Conservation (phyloP, 2,113 vertebrate genomes). For the Eira barbara region DNA sequence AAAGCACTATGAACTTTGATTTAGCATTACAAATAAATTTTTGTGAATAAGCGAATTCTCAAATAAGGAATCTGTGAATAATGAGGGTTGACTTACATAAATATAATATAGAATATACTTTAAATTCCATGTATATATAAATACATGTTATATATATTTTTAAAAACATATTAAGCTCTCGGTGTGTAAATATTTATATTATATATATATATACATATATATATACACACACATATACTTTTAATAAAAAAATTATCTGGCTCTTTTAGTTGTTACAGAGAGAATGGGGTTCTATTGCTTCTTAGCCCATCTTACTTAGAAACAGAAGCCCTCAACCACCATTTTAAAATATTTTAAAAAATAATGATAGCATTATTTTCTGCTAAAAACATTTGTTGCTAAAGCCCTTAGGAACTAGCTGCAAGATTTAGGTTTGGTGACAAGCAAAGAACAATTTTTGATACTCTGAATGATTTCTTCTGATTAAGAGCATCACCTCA, state of each 20-base stretch:
- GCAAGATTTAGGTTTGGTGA: neutral
- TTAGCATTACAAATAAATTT: constrained; percentile 5
- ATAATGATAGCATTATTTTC: neutral
- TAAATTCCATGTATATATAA: neutral
- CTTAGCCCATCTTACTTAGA: neutral
- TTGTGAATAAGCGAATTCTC: neutral
- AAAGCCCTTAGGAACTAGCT: neutral
- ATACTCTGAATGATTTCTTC: constrained; percentile 15
- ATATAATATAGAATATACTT: neutral
- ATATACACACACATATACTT: neutral
- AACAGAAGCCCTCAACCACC: neutral
- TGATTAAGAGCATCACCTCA: neutral
- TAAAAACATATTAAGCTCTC: neutral
- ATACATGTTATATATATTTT: neutral
- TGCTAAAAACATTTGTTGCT: neutral
- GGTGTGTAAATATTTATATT: neutral
- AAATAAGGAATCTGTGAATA: neutral
- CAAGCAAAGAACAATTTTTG: neutral
- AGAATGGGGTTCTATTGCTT: neutral
- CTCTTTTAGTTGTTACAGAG: neutral
- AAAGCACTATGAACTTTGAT: neutral
- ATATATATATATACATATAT: too few species aligned
- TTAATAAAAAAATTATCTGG: neutral
- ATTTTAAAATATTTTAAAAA: neutral
- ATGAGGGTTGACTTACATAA: neutral